Evolutionary conservation across 1,140 invertebrate species (phyloP).

Genomic region (Pogonognathellus flavescens): DNA sequence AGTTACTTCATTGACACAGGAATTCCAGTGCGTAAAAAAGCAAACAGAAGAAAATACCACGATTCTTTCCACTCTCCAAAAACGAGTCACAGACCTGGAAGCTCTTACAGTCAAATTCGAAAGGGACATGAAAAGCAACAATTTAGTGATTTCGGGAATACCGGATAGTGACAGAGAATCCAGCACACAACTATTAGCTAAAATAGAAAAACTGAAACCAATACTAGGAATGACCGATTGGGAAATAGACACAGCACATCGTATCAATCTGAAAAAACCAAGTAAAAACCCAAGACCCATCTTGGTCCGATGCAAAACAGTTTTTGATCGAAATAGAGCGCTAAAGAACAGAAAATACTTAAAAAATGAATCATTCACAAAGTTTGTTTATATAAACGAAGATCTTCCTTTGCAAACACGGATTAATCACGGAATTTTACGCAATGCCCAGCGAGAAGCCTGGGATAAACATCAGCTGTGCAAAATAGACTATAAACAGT

Average conservation of each 20-base stretch:
- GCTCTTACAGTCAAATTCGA: background rate
- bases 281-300: background rate
- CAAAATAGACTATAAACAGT: background rate
- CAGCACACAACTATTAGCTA: background rate
- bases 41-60: background rate
- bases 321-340: background rate
- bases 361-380: background rate
- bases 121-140: background rate
- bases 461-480: background rate
- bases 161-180: background rate
- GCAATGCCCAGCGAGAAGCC: background rate
- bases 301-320: background rate
- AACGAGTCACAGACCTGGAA: background rate
- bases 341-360: background rate
- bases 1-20: background rate
- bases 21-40: background rate
- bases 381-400: background rate
- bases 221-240: background rate
- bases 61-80: background rate
- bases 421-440: background rate
- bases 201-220: background rate
- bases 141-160: background rate
- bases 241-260: background rate
- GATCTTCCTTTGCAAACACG: background rate
- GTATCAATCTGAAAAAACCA: background rate